Evolutionary conservation across 2,797 vertebrate genomes (phyloP).

Genomic region (Argyrosomus regius): DNA sequence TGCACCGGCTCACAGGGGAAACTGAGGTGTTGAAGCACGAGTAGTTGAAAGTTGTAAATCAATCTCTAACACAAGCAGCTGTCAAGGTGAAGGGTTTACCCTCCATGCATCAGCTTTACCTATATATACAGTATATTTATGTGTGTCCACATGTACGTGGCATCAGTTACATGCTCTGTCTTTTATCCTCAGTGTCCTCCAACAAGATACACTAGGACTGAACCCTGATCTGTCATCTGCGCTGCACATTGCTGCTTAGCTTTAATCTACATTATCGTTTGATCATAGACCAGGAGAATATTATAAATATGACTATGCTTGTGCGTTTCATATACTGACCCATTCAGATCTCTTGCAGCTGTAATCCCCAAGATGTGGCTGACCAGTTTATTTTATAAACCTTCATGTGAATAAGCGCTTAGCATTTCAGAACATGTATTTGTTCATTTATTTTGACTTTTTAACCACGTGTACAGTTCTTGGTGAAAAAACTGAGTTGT

Average conservation of each 20-base stretch:
- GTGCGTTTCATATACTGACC: not conserved
- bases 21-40: slow-evolving; percentile 56
- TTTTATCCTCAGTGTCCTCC: slow-evolving; percentile 8
- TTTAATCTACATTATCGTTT: slow-evolving; percentile 27
- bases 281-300: slow-evolving; percentile 29
- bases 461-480: no score
- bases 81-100: slow-evolving; percentile 57
- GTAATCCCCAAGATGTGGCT: slow-evolving; percentile 1
- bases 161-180: not conserved
- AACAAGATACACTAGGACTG: slow-evolving; percentile 21
- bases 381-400: not conserved
- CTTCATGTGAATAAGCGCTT: not conserved
- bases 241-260: slow-evolving; percentile 1
- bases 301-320: slow-evolving; percentile 14
- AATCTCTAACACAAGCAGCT: slow-evolving; percentile 59
- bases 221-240: slow-evolving; percentile 33
- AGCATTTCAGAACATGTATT: no score
- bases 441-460: no score
- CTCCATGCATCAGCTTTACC: slow-evolving; percentile 20
- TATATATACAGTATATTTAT: slow-evolving; percentile 29
- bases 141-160: slow-evolving; percentile 23
- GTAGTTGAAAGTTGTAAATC: slow-evolving; percentile 65
- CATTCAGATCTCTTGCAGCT: not conserved
- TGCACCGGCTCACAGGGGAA: slow-evolving; percentile 57
- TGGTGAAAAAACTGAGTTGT: no score